These are phyloP conservation scores for Esox masquinongy DNA, from an alignment of 2,797 vertebrate genomes.

Conservation along the genomic window DNA sequence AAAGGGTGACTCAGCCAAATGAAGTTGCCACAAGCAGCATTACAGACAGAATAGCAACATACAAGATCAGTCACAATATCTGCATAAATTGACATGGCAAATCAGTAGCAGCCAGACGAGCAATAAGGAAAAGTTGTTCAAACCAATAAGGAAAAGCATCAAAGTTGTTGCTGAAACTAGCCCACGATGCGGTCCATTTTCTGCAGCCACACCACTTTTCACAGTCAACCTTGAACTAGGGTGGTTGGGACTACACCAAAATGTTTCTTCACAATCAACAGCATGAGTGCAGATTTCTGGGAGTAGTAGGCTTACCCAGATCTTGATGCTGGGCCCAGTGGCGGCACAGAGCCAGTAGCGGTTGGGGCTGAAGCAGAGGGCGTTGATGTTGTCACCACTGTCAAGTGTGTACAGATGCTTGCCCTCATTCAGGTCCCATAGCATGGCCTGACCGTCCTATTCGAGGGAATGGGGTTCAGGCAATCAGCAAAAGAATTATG, in stretches of 20 bases:
- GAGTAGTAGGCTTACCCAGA: slow-evolving; percentile 80
- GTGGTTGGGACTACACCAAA: neutral
- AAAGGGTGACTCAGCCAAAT: no score
- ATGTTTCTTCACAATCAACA: neutral
- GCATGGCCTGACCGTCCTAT: slow-evolving; percentile 95
- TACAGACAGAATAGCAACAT: no score
- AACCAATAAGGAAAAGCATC: no score
- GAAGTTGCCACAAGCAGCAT: no score
- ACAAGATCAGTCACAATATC: no score
- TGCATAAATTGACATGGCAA: neutral
- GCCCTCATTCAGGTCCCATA: slow-evolving; percentile 97
- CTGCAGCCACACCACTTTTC: no score
- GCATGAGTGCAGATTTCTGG: neutral
- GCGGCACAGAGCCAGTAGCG: slow-evolving; percentile 97
- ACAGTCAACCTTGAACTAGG: no score
- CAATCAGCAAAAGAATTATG: neutral
- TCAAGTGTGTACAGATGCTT: slow-evolving; percentile 97
- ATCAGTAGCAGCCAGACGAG: neutral
- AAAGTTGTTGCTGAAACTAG: no score
- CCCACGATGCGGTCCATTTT: no score
- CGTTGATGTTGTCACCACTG: slow-evolving; percentile 93
- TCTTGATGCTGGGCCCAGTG: slow-evolving; percentile 97
- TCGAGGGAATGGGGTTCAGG: neutral
- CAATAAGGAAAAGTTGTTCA: no score
- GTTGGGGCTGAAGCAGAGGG: slow-evolving; percentile 97